These are phyloP conservation scores for Ecliptopera silaceata DNA, from an alignment of 2,888 invertebrate species.

Conservation along the genomic window DNA sequence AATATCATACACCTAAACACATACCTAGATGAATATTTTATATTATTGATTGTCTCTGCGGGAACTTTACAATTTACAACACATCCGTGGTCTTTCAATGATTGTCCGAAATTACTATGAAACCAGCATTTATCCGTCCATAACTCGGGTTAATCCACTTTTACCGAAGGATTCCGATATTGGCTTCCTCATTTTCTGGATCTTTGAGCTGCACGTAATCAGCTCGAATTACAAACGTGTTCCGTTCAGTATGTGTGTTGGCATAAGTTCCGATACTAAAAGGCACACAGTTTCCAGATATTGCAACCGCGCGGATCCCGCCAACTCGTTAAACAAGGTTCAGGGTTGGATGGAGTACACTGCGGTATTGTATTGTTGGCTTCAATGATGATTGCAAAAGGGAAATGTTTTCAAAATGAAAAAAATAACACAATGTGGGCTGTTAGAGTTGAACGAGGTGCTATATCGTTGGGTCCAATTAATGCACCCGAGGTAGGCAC, in stretches of 20 bases:
- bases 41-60: no score
- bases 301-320: constrained; percentile 15
- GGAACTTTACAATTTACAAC: no score
- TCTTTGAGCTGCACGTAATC: constrained; percentile 7
- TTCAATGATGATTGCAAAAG: constrained; percentile 14
- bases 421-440: constrained; percentile 2
- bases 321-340: constrained; percentile 19
- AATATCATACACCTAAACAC: no score
- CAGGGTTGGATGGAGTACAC: constrained; percentile 6
- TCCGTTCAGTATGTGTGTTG: not conserved
- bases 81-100: no score
- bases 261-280: not conserved
- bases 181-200: constrained; percentile 13
- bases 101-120: not conserved
- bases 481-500: no score
- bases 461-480: no score
- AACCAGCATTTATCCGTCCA: not conserved
- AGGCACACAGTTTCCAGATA: constrained; percentile 2
- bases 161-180: constrained; percentile 10
- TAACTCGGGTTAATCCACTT: constrained; percentile 6
- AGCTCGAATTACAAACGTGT: constrained; percentile 1
- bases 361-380: constrained; percentile 4
- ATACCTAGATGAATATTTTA: no score
- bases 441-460: not conserved
- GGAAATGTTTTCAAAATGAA: not conserved